Conservation (phyloP, 2,113 vertebrate species). For the Benitochromis conjunctus region DNA sequence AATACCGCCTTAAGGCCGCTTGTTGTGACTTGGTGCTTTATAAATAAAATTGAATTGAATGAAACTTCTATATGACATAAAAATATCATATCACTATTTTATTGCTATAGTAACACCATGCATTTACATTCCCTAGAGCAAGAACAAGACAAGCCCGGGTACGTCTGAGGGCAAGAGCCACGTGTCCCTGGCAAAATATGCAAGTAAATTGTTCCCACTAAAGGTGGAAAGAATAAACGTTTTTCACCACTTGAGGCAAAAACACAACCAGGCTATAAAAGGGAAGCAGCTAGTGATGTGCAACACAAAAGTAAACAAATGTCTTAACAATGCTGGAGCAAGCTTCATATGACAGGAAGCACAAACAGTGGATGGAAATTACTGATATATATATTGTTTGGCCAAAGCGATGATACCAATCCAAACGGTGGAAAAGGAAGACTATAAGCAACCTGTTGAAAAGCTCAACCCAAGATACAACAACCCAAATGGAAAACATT, state of each 20-base stretch:
- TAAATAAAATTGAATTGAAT: neutral
- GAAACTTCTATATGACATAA: neutral
- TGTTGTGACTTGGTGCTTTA: neutral
- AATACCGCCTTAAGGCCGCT: too few species aligned
- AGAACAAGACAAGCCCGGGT: neutral
- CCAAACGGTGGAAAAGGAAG: neutral
- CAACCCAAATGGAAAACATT: neutral
- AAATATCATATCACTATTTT: neutral
- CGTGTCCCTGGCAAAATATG: neutral
- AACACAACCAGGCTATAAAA: neutral
- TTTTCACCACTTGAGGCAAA: neutral
- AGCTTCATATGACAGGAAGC: neutral
- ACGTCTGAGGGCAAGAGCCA: neutral
- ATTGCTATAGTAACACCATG: neutral
- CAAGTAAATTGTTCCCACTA: neutral
- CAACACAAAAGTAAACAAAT: neutral
- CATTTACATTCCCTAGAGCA: neutral
- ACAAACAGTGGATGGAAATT: neutral
- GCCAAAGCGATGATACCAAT: neutral
- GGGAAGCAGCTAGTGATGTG: neutral
- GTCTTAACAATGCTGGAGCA: neutral
- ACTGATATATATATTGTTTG: neutral
- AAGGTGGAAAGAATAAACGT: neutral
- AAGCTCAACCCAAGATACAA: neutral
- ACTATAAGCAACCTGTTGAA: neutral